Evolutionary conservation across 2,113 vertebrate genomes (phyloP), one percentile per base, ranked within the genome.

Genomic region (Eurystomus gularis): DNA sequence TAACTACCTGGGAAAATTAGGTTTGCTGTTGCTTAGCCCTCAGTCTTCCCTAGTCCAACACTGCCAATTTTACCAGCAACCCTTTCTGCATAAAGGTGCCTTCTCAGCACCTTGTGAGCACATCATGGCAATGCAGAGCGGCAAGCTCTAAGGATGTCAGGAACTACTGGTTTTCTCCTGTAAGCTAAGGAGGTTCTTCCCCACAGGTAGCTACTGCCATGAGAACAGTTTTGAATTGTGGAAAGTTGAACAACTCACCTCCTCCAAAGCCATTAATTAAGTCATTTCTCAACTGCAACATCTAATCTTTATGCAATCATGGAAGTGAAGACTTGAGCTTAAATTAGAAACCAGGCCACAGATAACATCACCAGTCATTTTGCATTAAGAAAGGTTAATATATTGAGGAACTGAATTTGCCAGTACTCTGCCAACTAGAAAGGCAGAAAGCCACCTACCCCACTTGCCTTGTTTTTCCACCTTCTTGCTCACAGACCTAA

Each of bases 261-360:
- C 75, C 79, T 93, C 44, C 60, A 92, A 66, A 88, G 62, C 39
- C 83, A 82, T 70, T 92, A 86, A 90, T 73, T 73, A 39, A 55
- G 83, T 83, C 14, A 91, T 83, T 95, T 92, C 83, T 91, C 65
- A 89, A 77, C 72, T 78, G 72, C 52, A 93, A 49, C 28, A 78
- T 60, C 83, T 94, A 91, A 93, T 94, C 84, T 91, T 92, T 44
- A 82, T 65, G 52, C 89, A 92, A 89, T 86, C 73, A 76, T 42
- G 15, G 62, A 68, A 88, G 61, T 18, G 24, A 95, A 84, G 66
- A 64, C 66, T 91, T 42, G 37, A 84, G 70, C 72, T 78, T 78
- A 82, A 92, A 84, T 89, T 94, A 91, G 95, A 92, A 95, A 76
- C 70, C 46, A 87, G 72, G 61, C 29, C 78, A 89, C 65, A 68